Evolutionary conservation across 2,888 invertebrate species (phyloP).

Genomic region (Brenthis hecate): DNA sequence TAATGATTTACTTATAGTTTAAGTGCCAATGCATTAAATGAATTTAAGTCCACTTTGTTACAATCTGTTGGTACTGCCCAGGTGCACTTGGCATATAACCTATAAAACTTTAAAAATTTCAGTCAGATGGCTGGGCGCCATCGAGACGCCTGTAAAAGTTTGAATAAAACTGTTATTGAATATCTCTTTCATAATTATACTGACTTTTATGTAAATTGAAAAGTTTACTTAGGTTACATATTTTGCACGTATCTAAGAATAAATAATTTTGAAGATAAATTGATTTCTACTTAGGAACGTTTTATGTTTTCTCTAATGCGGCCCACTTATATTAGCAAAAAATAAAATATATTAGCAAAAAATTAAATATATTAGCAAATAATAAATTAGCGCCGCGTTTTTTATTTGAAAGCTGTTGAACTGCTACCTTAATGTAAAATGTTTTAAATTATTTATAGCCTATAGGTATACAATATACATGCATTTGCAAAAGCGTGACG

Average conservation of each 20-base stretch:
- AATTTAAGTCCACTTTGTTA: too few species aligned
- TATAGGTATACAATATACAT: not conserved
- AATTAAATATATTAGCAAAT: not conserved
- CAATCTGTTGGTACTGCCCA: too few species aligned
- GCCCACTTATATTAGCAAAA: not conserved
- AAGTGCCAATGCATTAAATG: too few species aligned
- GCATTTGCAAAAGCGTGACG: slow-evolving; percentile 7
- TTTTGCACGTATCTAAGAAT: not conserved
- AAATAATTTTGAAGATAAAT: not conserved
- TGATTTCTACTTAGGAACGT: not conserved
- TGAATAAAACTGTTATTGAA: too few species aligned
- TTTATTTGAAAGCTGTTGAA: slow-evolving; percentile 4
- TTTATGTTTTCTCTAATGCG: not conserved
- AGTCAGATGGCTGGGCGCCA: too few species aligned
- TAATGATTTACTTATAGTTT: too few species aligned
- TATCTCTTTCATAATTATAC: too few species aligned
- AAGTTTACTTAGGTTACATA: too few species aligned
- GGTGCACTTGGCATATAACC: too few species aligned
- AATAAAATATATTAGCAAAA: not conserved
- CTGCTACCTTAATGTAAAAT: not conserved
- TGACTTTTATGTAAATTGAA: too few species aligned
- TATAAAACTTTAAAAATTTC: too few species aligned
- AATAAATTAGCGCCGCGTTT: not conserved
- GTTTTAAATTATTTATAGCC: not conserved
- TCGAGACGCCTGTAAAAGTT: too few species aligned